Evolutionary conservation across 2,113 vertebrate genomes (phyloP).

Genomic region (Nansenia antarctica): DNA sequence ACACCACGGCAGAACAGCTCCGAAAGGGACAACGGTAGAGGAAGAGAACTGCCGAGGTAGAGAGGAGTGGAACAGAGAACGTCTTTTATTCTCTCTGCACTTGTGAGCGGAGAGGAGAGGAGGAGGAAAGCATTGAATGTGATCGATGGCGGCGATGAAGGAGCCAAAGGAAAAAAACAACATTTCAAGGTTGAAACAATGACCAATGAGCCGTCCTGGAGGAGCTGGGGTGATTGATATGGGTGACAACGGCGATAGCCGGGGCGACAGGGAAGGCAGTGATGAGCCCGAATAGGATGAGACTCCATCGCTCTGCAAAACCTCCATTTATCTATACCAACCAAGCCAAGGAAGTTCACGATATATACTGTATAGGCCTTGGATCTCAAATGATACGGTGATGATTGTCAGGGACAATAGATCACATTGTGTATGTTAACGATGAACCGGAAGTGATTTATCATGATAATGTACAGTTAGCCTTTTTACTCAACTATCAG

Average conservation of each 20-base stretch:
- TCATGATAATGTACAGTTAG: neutral
- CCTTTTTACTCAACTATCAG: neutral
- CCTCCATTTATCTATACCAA: conserved; percentile 8
- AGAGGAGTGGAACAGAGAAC: conserved; percentile 6
- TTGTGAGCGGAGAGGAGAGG: neutral
- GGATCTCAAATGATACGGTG: neutral
- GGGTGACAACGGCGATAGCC: conserved; percentile 51
- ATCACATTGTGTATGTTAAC: neutral
- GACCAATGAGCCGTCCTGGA: conserved; percentile 52
- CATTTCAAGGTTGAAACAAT: conserved; percentile 62
- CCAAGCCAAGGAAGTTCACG: conserved; percentile 12
- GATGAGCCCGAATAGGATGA: conserved; percentile 28
- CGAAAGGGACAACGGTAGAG: neutral
- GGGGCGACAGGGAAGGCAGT: conserved; percentile 23
- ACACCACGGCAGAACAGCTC: neutral
- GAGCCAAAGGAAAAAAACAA: conserved; percentile 15
- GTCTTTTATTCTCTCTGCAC: neutral
- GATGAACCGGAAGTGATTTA: neutral
- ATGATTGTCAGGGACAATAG: neutral
- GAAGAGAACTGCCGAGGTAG: too few species aligned
- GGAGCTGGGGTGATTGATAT: conserved; percentile 59
- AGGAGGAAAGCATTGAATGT: conserved; percentile 6
- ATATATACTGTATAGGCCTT: conserved; percentile 13
- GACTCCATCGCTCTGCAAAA: conserved; percentile 15
- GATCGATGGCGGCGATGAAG: conserved; percentile 57